These are phyloP conservation scores for Syngnathus floridae DNA, from an alignment of 2,113 vertebrate species.

Conservation along the genomic window DNA sequence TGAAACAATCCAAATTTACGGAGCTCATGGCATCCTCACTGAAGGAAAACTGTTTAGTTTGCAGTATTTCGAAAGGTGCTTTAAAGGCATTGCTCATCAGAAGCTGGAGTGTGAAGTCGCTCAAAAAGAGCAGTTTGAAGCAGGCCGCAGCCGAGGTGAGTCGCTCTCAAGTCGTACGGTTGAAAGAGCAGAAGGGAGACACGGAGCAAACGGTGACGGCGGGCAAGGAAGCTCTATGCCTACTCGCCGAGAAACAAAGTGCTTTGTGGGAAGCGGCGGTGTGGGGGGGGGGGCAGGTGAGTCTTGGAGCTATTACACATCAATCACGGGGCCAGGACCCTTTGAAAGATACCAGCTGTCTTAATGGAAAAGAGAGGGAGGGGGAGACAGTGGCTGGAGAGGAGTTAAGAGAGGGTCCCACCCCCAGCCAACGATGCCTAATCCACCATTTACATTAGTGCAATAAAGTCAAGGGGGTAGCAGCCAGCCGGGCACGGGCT, in stretches of 20 bases:
- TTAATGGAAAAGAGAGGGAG: constrained; percentile 65
- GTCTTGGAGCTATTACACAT: constrained; percentile 71
- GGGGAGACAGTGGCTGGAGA: constrained; percentile 19
- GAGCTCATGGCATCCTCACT: neutral
- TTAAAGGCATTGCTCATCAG: neutral
- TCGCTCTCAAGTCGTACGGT: constrained; percentile 27
- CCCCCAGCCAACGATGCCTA: constrained; percentile 54
- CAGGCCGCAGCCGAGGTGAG: constrained; percentile 21
- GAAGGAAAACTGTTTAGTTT: neutral
- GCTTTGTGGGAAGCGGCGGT: constrained; percentile 45
- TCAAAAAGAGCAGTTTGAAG: constrained; percentile 20
- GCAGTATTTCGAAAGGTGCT: neutral
- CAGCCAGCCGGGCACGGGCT: constrained; percentile 54
- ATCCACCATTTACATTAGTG: constrained; percentile 72
- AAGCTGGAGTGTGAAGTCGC: constrained; percentile 11
- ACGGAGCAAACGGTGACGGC: constrained; percentile 11
- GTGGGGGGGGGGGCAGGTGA: constrained; percentile 64
- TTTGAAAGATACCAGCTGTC: constrained; percentile 73
- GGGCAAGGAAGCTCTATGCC: constrained; percentile 20
- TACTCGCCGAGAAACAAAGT: constrained; percentile 49
- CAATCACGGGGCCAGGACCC: constrained; percentile 71
- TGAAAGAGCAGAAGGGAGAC: constrained; percentile 19
- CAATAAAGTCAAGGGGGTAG: constrained; percentile 66
- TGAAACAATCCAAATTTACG: constrained; percentile 23
- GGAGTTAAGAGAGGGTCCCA: constrained; percentile 26